Evolutionary conservation across 2,113 vertebrate genomes (phyloP).

Genomic region (Kryptolebias marmoratus): DNA sequence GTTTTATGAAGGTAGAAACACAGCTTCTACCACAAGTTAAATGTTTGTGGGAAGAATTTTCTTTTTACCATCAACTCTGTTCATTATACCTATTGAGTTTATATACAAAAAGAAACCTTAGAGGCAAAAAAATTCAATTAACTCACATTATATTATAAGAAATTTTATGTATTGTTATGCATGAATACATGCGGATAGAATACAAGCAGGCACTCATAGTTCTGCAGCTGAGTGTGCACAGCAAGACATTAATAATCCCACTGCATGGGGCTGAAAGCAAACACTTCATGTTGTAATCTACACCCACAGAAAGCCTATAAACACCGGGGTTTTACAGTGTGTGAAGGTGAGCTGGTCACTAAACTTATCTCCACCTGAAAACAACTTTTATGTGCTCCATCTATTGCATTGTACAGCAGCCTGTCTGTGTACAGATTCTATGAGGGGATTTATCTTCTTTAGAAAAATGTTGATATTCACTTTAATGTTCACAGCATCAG

Average conservation of each 20-base stretch:
- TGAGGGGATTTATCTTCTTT: constrained; percentile 48
- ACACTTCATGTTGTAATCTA: neutral
- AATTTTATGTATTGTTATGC: neutral
- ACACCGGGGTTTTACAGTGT: constrained; percentile 10
- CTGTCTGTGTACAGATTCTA: neutral
- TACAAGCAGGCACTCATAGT: neutral
- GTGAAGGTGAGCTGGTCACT: constrained; percentile 7
- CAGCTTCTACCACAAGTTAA: neutral
- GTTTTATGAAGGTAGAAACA: neutral
- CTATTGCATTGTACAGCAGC: constrained; percentile 15
- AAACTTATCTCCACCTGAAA: neutral
- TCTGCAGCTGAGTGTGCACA: neutral
- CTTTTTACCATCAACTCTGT: constrained; percentile 9
- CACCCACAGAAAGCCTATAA: constrained; percentile 8
- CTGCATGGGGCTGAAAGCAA: neutral
- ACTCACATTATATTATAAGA: constrained; percentile 19
- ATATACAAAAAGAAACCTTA: constrained; percentile 22
- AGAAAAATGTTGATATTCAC: constrained; percentile 36
- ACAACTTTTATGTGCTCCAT: constrained; percentile 15
- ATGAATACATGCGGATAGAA: constrained; percentile 5
- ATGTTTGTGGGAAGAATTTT: constrained; percentile 11
- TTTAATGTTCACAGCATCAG: constrained; percentile 55
- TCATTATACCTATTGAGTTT: constrained; percentile 30
- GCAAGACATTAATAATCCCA: constrained; percentile 16
- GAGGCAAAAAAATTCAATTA: constrained; percentile 45